Evolutionary conservation across 2,888 invertebrate genomes (phyloP).

Genomic region (Boloria euphrosyne): DNA sequence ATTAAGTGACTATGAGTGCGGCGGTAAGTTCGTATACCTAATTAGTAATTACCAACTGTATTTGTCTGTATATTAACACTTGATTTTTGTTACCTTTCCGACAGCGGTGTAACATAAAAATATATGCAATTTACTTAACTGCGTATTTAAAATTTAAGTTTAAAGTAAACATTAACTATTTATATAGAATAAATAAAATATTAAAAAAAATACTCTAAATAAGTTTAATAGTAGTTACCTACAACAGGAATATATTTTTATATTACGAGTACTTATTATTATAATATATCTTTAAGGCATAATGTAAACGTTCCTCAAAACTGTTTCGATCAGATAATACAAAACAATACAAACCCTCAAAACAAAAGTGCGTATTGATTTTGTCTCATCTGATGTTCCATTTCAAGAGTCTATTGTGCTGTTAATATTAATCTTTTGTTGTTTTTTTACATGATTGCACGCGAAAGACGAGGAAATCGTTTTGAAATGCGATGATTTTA

Average conservation of each 20-base stretch:
- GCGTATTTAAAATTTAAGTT: too few species aligned
- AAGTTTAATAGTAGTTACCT: too few species aligned
- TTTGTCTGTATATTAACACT: neutral
- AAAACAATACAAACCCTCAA: slow-evolving; percentile 42
- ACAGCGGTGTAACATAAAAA: too few species aligned
- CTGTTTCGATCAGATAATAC: slow-evolving; percentile 35
- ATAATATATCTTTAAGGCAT: neutral
- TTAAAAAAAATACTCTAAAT: too few species aligned
- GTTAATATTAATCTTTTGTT: slow-evolving; percentile 28
- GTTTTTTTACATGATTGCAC: slow-evolving; percentile 19
- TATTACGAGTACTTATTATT: too few species aligned
- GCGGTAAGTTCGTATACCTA: too few species aligned
- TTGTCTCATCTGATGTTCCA: slow-evolving; percentile 38
- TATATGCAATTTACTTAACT: too few species aligned
- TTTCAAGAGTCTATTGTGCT: slow-evolving; percentile 34
- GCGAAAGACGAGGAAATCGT: slow-evolving; percentile 6
- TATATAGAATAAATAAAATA: too few species aligned
- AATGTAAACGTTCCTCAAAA: slow-evolving; percentile 23
- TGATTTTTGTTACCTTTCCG: too few species aligned
- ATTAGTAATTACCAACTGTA: neutral
- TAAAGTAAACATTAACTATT: too few species aligned
- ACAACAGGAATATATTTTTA: too few species aligned
- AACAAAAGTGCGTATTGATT: slow-evolving; percentile 42
- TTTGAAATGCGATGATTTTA: slow-evolving; percentile 3
- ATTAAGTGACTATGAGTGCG: too few species aligned